phyloP scores from a whole-genome alignment of 2,888 invertebrate species.

The Gastrophysa polygoni region DNA sequence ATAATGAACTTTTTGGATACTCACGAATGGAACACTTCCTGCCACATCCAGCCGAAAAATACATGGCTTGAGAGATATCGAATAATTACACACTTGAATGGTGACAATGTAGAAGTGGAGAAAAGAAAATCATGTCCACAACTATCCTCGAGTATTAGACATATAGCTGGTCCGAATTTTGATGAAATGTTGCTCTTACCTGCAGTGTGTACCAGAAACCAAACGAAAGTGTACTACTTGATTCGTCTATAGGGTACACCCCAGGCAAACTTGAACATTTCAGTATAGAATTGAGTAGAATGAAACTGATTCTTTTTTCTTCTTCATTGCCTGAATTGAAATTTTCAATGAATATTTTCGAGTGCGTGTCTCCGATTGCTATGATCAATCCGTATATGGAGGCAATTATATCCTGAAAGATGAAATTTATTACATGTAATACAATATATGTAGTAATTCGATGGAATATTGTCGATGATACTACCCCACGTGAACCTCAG shows the following conservation, averaged over 20 bases:
- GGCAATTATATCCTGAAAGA: constrained; percentile 70
- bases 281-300: constrained; percentile 74
- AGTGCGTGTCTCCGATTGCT: constrained; percentile 74
- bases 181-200: constrained; percentile 59
- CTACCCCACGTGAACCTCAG: no score
- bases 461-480: no score
- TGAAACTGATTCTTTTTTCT: constrained; percentile 63
- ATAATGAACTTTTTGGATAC: no score
- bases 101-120: no score
- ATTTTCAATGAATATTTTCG: constrained; percentile 62
- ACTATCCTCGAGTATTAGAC: no score
- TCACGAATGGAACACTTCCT: no score
- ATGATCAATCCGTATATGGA: constrained; percentile 72
- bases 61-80: no score
- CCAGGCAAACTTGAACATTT: constrained; percentile 83
- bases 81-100: no score
- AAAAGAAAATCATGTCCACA: no score
- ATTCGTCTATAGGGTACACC: constrained; percentile 87
- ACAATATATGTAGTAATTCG: no score
- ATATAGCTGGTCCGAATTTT: neutral
- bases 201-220: constrained; percentile 93
- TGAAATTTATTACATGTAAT: neutral
- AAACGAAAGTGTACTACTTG: constrained; percentile 82
- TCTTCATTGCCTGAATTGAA: constrained; percentile 59
- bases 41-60: no score